Conservation (phyloP, 2,888 invertebrate species). For the Drosophila nigricruria region DNA sequence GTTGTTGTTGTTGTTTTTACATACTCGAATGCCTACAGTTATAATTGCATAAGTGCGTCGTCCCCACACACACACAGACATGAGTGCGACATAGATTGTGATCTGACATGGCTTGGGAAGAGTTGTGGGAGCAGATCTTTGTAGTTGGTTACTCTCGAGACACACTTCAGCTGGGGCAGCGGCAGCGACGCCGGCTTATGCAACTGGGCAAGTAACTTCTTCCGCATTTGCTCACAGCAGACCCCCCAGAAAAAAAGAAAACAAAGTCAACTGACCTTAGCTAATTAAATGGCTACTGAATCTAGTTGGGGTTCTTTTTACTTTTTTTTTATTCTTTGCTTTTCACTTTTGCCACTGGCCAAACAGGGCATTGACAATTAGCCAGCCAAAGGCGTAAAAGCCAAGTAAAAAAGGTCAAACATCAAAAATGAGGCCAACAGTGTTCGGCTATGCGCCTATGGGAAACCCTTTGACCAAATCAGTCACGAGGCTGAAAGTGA, state of each 20-base stretch:
- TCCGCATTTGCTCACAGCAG: constrained; percentile 20
- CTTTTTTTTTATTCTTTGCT: background rate
- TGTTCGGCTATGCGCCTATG: constrained; percentile 13
- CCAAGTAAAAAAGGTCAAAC: constrained; percentile 23
- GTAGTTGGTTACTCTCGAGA: constrained; percentile 41
- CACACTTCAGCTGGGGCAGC: constrained; percentile 11
- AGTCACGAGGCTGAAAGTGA: constrained; percentile 27
- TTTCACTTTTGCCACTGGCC: constrained; percentile 46
- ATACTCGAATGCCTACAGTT: constrained; percentile 70
- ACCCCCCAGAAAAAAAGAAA: constrained; percentile 6
- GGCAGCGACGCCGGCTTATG: constrained; percentile 38
- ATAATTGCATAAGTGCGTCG: constrained; percentile 78
- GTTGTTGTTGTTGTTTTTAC: constrained; percentile 42
- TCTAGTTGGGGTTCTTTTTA: constrained; percentile 19
- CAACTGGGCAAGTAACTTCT: constrained; percentile 37
- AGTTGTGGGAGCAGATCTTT: constrained; percentile 50
- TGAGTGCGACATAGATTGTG: constrained; percentile 54
- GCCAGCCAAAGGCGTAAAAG: constrained; percentile 25
- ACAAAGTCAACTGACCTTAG: constrained; percentile 59
- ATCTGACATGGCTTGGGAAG: constrained; percentile 46
- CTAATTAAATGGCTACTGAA: constrained; percentile 51
- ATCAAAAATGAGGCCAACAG: background rate
- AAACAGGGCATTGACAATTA: constrained; percentile 64
- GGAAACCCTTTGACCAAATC: constrained; percentile 30
- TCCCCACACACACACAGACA: constrained; percentile 26